These are phyloP conservation scores for Prochilodus magdalenae DNA, from an alignment of 2,113 vertebrate species.

Conservation along the genomic window DNA sequence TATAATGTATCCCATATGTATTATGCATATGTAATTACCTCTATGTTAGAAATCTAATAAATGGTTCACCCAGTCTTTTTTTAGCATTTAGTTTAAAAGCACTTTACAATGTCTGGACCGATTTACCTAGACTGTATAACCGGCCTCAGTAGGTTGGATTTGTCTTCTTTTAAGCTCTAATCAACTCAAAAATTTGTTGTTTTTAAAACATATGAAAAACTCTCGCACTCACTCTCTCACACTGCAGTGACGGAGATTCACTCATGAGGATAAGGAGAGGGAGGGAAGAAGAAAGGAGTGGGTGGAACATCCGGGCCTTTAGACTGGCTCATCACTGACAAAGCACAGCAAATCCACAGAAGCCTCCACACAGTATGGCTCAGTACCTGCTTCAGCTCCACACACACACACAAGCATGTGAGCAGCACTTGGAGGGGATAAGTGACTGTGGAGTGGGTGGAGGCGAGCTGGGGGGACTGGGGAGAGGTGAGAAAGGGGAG, in stretches of 20 bases:
- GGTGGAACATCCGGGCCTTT: conserved; percentile 36
- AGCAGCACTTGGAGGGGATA: conserved; percentile 38
- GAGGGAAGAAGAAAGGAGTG: conserved; percentile 25
- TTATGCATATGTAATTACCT: too few species aligned
- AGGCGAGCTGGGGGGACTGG: conserved; percentile 30
- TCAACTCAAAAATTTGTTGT: neutral
- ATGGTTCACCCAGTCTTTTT: too few species aligned
- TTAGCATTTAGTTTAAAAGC: too few species aligned
- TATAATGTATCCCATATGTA: too few species aligned
- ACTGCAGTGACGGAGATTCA: conserved; percentile 7
- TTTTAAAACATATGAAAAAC: neutral
- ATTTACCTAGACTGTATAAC: too few species aligned
- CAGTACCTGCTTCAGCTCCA: conserved; percentile 38
- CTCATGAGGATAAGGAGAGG: conserved; percentile 13
- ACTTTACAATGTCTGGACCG: too few species aligned
- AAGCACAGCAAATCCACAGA: conserved; percentile 31
- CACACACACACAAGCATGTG: conserved; percentile 20
- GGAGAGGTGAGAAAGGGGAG: conserved; percentile 49
- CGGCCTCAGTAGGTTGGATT: neutral
- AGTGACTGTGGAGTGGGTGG: conserved; percentile 46
- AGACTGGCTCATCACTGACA: conserved; percentile 18
- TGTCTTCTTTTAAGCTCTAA: neutral
- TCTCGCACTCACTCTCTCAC: conserved; percentile 43
- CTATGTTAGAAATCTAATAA: too few species aligned
- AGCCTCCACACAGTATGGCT: conserved; percentile 13